These are phyloP conservation scores for Meliscaeva auricollis DNA, from an alignment of 2,888 invertebrate species.

Conservation along the genomic window DNA sequence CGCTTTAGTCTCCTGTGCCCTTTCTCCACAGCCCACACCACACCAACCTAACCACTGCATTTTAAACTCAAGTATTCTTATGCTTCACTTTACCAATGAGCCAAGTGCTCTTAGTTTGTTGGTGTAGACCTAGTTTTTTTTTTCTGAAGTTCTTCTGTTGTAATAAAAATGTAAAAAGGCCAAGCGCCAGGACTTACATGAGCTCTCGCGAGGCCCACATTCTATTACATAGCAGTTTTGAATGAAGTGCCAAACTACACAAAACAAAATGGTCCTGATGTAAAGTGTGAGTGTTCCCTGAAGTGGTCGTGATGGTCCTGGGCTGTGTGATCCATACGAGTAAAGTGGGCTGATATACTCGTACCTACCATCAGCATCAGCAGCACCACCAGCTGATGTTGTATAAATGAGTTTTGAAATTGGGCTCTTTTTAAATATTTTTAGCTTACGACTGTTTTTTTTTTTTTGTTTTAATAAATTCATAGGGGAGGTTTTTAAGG, in stretches of 20 bases:
- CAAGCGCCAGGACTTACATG: conserved; percentile 45
- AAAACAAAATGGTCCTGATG: conserved; percentile 7
- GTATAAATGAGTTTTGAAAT: conserved; percentile 54
- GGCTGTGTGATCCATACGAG: conserved; percentile 61
- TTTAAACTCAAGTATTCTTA: conserved; percentile 55
- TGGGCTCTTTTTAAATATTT: conserved; percentile 21
- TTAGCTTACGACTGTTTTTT: too few species aligned
- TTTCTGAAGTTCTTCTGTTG: background rate
- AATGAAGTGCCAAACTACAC: conserved; percentile 60
- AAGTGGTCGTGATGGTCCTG: conserved; percentile 26
- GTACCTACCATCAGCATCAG: background rate
- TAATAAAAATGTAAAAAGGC: conserved; percentile 36
- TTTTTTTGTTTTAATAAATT: conserved; percentile 8
- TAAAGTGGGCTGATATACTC: conserved; percentile 56
- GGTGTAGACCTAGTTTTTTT: conserved; percentile 34
- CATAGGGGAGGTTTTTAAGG: conserved; percentile 45
- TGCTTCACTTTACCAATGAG: conserved; percentile 70
- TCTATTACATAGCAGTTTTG: conserved; percentile 33
- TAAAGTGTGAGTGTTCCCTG: conserved; percentile 23
- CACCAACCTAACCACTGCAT: conserved; percentile 14
- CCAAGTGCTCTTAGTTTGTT: conserved; percentile 50
- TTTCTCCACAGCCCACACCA: too few species aligned
- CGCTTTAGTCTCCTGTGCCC: background rate
- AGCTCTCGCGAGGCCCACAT: conserved; percentile 11
- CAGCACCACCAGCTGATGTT: conserved; percentile 43